Evolutionary conservation across 1,140 invertebrate genomes (phyloP).

Genomic region (Drosophila pruinosa): DNA sequence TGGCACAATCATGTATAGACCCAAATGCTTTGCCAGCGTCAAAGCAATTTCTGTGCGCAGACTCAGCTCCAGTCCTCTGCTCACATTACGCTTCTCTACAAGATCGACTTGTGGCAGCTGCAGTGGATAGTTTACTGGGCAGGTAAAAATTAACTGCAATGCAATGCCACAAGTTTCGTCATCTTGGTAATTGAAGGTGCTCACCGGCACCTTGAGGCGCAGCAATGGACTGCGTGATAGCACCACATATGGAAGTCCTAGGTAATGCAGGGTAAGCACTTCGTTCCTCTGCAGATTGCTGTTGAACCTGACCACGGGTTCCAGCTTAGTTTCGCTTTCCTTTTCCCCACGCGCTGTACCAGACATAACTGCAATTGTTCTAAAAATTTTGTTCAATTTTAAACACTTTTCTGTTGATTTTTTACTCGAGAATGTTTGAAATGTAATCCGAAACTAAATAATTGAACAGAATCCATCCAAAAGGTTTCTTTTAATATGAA

Average conservation of each 20-base stretch:
- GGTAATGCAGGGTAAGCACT: slow-evolving; percentile 58
- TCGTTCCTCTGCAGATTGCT: slow-evolving; percentile 56
- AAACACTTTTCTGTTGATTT: slow-evolving; percentile 11
- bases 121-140: slow-evolving; percentile 50
- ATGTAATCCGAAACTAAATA: slow-evolving; percentile 33
- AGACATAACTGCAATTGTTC: slow-evolving; percentile 19
- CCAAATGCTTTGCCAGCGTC: slow-evolving; percentile 53
- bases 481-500: no score
- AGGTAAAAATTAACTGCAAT: slow-evolving; percentile 57
- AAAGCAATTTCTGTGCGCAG: slow-evolving; percentile 39
- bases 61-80: slow-evolving; percentile 29
- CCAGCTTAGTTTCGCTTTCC: neutral
- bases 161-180: slow-evolving; percentile 30
- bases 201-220: slow-evolving; percentile 48
- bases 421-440: slow-evolving; percentile 49
- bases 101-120: slow-evolving; percentile 49
- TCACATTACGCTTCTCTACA: slow-evolving; percentile 57
- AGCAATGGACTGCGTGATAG: slow-evolving; percentile 38
- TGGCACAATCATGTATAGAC: slow-evolving; percentile 65
- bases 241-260: slow-evolving; percentile 59
- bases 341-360: neutral
- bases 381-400: slow-evolving; percentile 28
- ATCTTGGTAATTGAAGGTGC: slow-evolving; percentile 52
- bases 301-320: slow-evolving; percentile 8
- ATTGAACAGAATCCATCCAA: no score